Percentiles rank a stretch among this genome's conserved stretches.
These are phyloP conservation scores for Prunella fulvescens DNA, from an alignment of 2,113 vertebrate genomes.

Conservation along the genomic window DNA sequence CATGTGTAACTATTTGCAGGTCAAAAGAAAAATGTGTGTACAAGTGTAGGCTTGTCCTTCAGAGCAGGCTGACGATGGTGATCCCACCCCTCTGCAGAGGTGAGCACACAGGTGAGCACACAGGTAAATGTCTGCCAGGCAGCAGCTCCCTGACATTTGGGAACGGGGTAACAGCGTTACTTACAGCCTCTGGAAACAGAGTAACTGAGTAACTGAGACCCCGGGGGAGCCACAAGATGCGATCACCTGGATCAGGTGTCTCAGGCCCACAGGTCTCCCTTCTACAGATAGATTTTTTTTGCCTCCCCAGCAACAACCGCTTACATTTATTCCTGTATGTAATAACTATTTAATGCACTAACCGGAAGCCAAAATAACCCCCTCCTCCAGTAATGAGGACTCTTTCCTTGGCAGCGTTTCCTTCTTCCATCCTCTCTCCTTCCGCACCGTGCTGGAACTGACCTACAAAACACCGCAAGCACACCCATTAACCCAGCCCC, in stretches of 20 bases:
- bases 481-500: background rate
- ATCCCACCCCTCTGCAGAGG: background rate
- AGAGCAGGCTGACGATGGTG: background rate
- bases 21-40: background rate
- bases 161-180: accelerated
- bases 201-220: background rate
- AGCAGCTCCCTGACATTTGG: background rate
- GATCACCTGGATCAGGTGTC: background rate
- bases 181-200: background rate
- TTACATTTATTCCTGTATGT: background rate
- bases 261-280: background rate
- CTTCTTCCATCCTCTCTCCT: constrained; percentile 44
- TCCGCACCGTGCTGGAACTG: background rate
- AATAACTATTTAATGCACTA: constrained; percentile 32
- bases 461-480: background rate
- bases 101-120: background rate
- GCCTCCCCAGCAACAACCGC: background rate
- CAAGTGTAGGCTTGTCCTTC: background rate
- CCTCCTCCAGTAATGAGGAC: constrained; percentile 88
- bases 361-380: constrained; percentile 94
- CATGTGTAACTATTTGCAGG: accelerated
- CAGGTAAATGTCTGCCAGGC: background rate
- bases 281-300: background rate
- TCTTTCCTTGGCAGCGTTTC: background rate
- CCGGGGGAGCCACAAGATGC: accelerated